Conservation (phyloP, 2,797 vertebrate genomes). For the Nannoperca obscura region DNA sequence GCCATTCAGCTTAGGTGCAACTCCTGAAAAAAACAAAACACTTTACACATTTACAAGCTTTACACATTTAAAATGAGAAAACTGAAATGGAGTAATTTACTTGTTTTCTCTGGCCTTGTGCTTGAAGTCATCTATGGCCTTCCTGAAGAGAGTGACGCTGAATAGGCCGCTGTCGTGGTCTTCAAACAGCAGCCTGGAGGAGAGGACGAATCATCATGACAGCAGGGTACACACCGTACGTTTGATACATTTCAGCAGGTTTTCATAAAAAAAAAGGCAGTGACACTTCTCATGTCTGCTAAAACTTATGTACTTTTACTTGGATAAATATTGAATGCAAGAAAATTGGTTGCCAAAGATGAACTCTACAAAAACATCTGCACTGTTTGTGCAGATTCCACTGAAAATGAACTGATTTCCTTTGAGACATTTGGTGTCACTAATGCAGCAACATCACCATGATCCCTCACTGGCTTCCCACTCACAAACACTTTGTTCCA, state of each 20-base stretch:
- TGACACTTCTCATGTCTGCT: background rate
- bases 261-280: background rate
- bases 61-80: background rate
- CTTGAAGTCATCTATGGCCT: conserved; percentile 98
- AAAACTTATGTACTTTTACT: background rate
- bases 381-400: background rate
- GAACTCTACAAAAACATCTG: background rate
- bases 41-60: background rate
- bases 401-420: too few relatives aligned
- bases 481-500: background rate
- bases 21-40: background rate
- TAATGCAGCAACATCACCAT: too few relatives aligned
- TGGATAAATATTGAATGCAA: background rate
- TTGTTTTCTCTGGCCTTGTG: conserved; percentile 98
- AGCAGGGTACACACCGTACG: background rate
- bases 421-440: background rate
- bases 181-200: conserved; percentile 92
- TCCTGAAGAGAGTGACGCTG: conserved; percentile 96
- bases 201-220: conserved; percentile 25
- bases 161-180: conserved; percentile 97
- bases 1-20: background rate
- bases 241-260: background rate
- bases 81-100: conserved; percentile 78
- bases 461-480: conserved; percentile 11
- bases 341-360: background rate